Percentiles rank a stretch among this genome's conserved stretches.
Evolutionary conservation across 2,113 vertebrate genomes (phyloP).

Genomic region (Tachysurus fulvidraco): DNA sequence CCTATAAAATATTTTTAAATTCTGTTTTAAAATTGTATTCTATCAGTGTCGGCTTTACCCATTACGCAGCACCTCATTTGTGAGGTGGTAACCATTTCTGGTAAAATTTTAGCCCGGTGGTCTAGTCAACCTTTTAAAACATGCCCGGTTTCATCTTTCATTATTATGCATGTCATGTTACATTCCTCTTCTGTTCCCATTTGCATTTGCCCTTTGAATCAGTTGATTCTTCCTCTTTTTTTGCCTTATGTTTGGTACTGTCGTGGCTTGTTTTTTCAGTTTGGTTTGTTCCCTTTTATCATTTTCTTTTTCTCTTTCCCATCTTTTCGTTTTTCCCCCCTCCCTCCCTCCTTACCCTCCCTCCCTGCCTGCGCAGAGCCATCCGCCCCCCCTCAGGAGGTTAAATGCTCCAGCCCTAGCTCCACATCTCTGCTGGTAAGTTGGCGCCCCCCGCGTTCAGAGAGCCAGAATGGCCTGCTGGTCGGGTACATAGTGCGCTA

Average conservation of each 20-base stretch:
- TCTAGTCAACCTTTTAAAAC: background rate
- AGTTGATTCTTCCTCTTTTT: slow-evolving; percentile 42
- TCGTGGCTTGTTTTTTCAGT: slow-evolving; percentile 62
- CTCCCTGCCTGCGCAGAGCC: slow-evolving; percentile 86
- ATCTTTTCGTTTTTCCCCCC: slow-evolving; percentile 84
- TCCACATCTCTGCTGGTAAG: slow-evolving; percentile 98
- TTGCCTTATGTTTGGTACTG: slow-evolving; percentile 42
- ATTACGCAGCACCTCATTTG: slow-evolving; percentile 1
- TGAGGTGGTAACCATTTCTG: background rate
- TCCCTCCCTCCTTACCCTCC: slow-evolving; percentile 40
- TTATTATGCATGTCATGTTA: slow-evolving; percentile 64
- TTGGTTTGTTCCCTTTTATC: slow-evolving; percentile 70
- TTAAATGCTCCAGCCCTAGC: slow-evolving; percentile 93
- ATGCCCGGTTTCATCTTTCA: slow-evolving; percentile 59
- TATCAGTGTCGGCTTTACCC: background rate
- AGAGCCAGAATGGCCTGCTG: slow-evolving; percentile 93
- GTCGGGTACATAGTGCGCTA: slow-evolving; percentile 91
- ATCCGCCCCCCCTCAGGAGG: slow-evolving; percentile 97
- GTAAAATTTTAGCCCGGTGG: background rate
- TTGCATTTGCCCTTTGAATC: slow-evolving; percentile 56
- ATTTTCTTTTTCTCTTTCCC: slow-evolving; percentile 92
- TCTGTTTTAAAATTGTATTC: too few species aligned
- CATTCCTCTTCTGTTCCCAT: slow-evolving; percentile 64
- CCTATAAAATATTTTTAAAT: too few species aligned
- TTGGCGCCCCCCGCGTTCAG: slow-evolving; percentile 90